Evolutionary conservation across 2,113 vertebrate genomes (phyloP), one percentile per base, ranked within the genome.

Genomic region (Dissostichus mawsoni): DNA sequence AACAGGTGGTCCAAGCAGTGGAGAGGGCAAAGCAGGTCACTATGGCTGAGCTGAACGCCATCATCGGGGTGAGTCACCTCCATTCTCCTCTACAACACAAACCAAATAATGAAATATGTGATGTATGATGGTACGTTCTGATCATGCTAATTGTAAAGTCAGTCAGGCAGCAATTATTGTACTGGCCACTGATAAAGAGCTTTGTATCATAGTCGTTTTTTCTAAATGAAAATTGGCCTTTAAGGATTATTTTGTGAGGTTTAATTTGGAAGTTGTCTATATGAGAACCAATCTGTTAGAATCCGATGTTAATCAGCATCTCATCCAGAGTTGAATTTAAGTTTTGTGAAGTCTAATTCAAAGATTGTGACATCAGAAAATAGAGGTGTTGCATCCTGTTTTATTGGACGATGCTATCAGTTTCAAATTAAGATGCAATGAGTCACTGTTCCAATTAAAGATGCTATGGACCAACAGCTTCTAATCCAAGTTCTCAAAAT

Each of bases 21-120:
- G 97, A 99, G 41, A 83, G 97, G 11, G 97, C 97, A 84, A 98
- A 98, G 92, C 97, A 98, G 92, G 97, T 99, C 88, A 98, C 97
- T 0, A 95, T 98, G 92, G 96, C 95, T 0, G 97, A 99, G 64
- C 96, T 99, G 82, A 98, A 95, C 67, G 97, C 95, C 92, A 96
- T 99, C 53, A 95, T 99, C 0, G 97, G 97, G 96, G 97, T 98
- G 95, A 98, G 97, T 95, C 83, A 78, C 76, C 77, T 75, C 67
- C 63, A 75, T 76, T 81, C 74, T 13, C 74, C 68, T 73, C 66
- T 20, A 76, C 67, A 77, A 52, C 81, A 67, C 62, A 76, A 8
- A 73, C 58, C 63, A 66, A 48, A 63, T 69, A 0, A 25, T 72
- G 12, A 52, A 51, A 80, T 18, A 13, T 45, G 50, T 57, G 66